These are phyloP conservation scores for Verasper variegatus DNA, from an alignment of 2,113 vertebrate species.

Conservation along the genomic window DNA sequence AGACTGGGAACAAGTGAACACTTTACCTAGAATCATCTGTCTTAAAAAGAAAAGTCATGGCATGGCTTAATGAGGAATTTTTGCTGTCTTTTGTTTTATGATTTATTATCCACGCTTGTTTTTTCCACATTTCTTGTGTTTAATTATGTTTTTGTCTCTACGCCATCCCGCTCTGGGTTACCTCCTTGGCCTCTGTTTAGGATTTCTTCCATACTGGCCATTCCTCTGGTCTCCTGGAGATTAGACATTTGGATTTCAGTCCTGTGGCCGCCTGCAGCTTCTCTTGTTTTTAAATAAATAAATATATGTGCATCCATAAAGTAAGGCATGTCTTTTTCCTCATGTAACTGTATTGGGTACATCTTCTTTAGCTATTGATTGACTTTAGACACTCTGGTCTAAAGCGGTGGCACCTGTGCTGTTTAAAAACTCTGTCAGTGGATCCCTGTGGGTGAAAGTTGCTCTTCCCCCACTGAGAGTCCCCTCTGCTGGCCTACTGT, in stretches of 20 bases:
- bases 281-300: background rate
- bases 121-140: conserved; percentile 30
- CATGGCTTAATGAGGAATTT: conserved; percentile 18
- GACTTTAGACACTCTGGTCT: conserved; percentile 24
- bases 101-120: conserved; percentile 39
- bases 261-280: background rate
- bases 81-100: conserved; percentile 22
- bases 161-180: conserved; percentile 15
- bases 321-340: too few relatives aligned
- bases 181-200: conserved; percentile 6
- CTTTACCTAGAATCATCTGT: conserved; percentile 1
- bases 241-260: conserved; percentile 8
- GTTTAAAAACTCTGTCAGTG: conserved; percentile 21
- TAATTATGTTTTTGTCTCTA: conserved; percentile 42
- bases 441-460: conserved; percentile 40
- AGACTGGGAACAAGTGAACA: background rate
- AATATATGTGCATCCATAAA: background rate
- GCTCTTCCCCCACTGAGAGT: conserved; percentile 35
- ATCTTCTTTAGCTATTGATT: background rate
- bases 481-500: conserved; percentile 55
- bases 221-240: conserved; percentile 19
- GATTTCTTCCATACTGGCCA: conserved; percentile 13
- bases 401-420: conserved; percentile 8
- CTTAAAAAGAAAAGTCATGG: background rate
- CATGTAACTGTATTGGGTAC: background rate